These are phyloP conservation scores for Paedocypris sp. DNA, from an alignment of 2,113 vertebrate genomes.

Conservation along the genomic window DNA sequence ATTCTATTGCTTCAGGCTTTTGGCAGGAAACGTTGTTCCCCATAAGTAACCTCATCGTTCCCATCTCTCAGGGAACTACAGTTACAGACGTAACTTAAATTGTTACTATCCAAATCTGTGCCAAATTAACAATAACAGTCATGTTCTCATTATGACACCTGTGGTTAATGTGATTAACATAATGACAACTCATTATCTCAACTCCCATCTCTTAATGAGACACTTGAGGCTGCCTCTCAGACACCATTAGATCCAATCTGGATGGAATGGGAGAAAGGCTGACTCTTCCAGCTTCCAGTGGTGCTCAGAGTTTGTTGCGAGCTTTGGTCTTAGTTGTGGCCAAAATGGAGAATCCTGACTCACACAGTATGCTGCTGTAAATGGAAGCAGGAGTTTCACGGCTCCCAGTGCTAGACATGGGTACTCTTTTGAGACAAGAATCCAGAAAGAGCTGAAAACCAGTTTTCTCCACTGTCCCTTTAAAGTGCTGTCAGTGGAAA, in stretches of 20 bases:
- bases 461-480: conserved; percentile 1
- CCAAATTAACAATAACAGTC: too few relatives aligned
- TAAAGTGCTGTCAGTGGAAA: conserved; percentile 19
- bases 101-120: too few relatives aligned
- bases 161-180: too few relatives aligned
- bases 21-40: too few relatives aligned
- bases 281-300: conserved; percentile 11
- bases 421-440: conserved; percentile 8
- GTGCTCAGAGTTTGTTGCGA: conserved; percentile 25
- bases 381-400: conserved; percentile 19
- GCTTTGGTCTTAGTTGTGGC: conserved; percentile 14
- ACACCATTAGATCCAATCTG: conserved; percentile 16
- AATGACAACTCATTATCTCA: too few relatives aligned
- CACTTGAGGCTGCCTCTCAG: conserved; percentile 10
- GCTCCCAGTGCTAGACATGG: conserved; percentile 4
- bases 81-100: too few relatives aligned
- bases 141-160: too few relatives aligned
- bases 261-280: conserved; percentile 16
- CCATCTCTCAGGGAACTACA: too few relatives aligned
- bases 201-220: conserved; percentile 1
- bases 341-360: conserved; percentile 26
- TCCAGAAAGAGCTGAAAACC: conserved; percentile 24
- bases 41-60: too few relatives aligned
- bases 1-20: too few relatives aligned
- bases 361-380: conserved; percentile 14